Evolutionary conservation across 1,140 invertebrate species (phyloP), one percentile per base, ranked within the genome.

Genomic region (Pomacea maculata): DNA sequence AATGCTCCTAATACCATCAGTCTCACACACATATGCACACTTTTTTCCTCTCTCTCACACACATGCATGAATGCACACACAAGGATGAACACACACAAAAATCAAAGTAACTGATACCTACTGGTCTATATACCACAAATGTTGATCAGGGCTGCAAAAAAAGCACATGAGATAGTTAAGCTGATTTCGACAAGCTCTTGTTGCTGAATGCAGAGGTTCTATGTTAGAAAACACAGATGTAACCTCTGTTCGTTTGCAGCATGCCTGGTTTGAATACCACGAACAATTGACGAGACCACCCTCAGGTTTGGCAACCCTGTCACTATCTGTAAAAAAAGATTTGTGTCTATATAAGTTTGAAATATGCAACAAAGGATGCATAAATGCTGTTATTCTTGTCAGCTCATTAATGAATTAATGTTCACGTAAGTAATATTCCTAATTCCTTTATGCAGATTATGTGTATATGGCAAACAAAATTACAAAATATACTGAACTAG

Each of bases 131-230:
- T 88, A 91, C 91, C 91, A 92, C 29, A 85, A 82, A 29, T 88
- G 83, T 79, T 92, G 91, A 65, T 91, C 85, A 45, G 91, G 91
- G 80, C 90, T 91, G 82, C 91, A 92, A 79, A 92, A 92, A 80
- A 86, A 92, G 77, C 91, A 92, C 91, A 92, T 92, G 57, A 92
- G 82, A 80, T 92, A 92, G 82, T 92, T 92, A 67, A 92, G 86
- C 63, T 85, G 84, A 75, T 92, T 90, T 45, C 82, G 83, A 83
- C 91, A 92, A 10, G 84, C 80, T 63, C 83, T 81, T 21, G 86
- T 81, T 8, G 91, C 90, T 14, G 80, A 82, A 78, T 88, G 87
- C n/a, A 92, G 77, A 15, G 90, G 88, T 67, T 89, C 87, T 90
- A 92, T 91, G 55, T 85, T 88, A 29, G 83, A 85, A 79, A 92